Percentiles rank a stretch among this genome's conserved stretches.
Evolutionary conservation across 2,113 vertebrate species (phyloP).

Genomic region (Empidonax traillii): DNA sequence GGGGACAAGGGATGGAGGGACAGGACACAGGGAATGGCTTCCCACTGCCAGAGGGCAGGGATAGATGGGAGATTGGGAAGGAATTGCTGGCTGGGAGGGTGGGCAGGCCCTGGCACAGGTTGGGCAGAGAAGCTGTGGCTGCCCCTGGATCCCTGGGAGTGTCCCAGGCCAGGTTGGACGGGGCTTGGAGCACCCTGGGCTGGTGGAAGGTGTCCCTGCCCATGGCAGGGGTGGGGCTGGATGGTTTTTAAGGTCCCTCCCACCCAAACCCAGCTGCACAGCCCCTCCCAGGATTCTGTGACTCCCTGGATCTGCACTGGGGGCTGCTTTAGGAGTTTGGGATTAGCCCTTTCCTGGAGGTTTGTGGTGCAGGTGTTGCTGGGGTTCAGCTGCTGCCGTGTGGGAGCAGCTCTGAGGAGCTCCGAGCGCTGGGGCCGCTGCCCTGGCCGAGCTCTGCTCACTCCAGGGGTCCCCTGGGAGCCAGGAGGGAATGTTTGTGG

Average conservation of each 20-base stretch:
- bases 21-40: neutral
- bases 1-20: neutral
- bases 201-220: neutral
- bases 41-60: neutral
- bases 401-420: no score
- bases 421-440: no score
- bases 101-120: neutral
- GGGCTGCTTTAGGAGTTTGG: neutral
- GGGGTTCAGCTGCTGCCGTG: neutral
- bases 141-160: neutral
- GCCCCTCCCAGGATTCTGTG: neutral
- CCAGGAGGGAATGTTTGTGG: neutral
- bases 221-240: neutral
- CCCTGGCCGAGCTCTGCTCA: no score
- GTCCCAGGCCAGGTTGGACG: neutral
- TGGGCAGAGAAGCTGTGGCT: neutral
- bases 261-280: neutral
- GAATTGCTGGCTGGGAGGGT: neutral
- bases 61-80: fast-evolving
- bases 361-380: neutral
- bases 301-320: neutral
- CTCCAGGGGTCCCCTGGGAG: no score
- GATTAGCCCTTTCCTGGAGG: neutral
- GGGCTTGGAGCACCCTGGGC: neutral
- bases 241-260: fast-evolving